Conservation (phyloP, 2,113 vertebrate genomes). For the Marmota flaviventris region DNA sequence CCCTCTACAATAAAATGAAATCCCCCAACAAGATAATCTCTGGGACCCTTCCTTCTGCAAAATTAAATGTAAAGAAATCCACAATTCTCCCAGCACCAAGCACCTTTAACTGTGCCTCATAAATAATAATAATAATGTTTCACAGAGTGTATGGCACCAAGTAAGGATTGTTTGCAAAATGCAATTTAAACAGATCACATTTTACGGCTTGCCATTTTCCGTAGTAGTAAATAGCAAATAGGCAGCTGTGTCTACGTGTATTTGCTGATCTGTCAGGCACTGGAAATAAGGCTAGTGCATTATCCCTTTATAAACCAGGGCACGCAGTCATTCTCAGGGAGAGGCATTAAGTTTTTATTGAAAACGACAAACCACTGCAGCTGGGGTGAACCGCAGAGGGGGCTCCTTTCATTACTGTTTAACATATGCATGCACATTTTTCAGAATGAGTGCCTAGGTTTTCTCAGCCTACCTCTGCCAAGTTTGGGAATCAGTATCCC, state of each 20-base stretch:
- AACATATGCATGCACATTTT: constrained; percentile 54
- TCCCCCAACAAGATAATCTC: constrained; percentile 56
- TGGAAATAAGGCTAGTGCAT: constrained; percentile 73
- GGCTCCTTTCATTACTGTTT: constrained; percentile 62
- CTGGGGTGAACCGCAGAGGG: constrained; percentile 47
- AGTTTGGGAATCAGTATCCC: constrained; percentile 46
- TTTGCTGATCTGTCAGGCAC: constrained; percentile 83
- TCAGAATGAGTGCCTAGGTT: constrained; percentile 7
- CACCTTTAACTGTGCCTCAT: constrained; percentile 71
- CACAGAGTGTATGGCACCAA: constrained; percentile 58
- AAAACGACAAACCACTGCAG: constrained; percentile 72
- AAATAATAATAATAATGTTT: constrained; percentile 82
- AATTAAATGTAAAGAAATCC: constrained; percentile 76
- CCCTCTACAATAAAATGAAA: constrained; percentile 65
- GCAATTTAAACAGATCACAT: constrained; percentile 81
- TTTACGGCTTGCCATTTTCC: constrained; percentile 81
- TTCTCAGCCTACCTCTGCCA: background rate
- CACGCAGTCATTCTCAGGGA: constrained; percentile 67
- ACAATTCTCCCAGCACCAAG: constrained; percentile 51
- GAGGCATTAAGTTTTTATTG: constrained; percentile 79
- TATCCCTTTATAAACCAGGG: constrained; percentile 75
- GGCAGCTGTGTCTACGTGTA: constrained; percentile 77
- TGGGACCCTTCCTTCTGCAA: constrained; percentile 23
- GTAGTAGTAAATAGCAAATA: constrained; percentile 80
- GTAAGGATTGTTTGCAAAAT: constrained; percentile 79